Evolutionary conservation across 2,888 invertebrate genomes (phyloP).

Genomic region (Seladonia tumulorum): DNA sequence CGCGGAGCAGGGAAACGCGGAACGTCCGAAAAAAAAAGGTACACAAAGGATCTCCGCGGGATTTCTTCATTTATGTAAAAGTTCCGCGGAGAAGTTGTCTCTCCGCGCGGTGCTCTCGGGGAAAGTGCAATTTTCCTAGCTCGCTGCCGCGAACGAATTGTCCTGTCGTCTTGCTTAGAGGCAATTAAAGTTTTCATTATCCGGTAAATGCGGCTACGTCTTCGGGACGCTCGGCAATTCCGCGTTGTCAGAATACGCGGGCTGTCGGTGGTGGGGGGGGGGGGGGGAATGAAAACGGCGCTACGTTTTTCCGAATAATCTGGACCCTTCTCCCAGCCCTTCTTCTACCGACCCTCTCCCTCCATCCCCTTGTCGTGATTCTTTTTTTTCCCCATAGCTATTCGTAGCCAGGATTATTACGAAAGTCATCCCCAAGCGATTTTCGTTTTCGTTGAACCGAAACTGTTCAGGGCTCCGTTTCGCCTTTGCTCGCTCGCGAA

Average conservation of each 20-base stretch:
- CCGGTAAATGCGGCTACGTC: constrained; percentile 58
- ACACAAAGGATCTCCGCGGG: constrained; percentile 40
- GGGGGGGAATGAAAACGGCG: constrained; percentile 20
- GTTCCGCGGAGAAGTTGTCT: constrained; percentile 46
- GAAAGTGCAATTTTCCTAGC: constrained; percentile 43
- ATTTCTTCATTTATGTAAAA: constrained; percentile 58
- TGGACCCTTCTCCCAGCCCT: background rate
- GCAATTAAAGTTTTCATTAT: constrained; percentile 70
- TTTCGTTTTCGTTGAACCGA: background rate
- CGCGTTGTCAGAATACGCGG: constrained; percentile 24
- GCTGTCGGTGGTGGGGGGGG: background rate
- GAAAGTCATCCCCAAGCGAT: constrained; percentile 7
- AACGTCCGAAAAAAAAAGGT: background rate
- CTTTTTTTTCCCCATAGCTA: background rate
- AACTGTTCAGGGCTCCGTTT: background rate
- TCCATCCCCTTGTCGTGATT: background rate
- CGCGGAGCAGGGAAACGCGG: constrained; percentile 19
- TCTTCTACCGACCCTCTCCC: background rate
- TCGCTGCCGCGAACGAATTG: constrained; percentile 42
- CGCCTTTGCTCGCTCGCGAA: too few relatives aligned
- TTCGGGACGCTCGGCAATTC: constrained; percentile 37
- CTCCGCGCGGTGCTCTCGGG: background rate
- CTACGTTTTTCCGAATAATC: constrained; percentile 17
- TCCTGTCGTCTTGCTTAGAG: constrained; percentile 58
- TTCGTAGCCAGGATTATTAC: background rate